Percentiles rank a stretch among this genome's conserved stretches.
Evolutionary conservation across 2,797 vertebrate species (phyloP).

Genomic region (Octomys mimax): DNA sequence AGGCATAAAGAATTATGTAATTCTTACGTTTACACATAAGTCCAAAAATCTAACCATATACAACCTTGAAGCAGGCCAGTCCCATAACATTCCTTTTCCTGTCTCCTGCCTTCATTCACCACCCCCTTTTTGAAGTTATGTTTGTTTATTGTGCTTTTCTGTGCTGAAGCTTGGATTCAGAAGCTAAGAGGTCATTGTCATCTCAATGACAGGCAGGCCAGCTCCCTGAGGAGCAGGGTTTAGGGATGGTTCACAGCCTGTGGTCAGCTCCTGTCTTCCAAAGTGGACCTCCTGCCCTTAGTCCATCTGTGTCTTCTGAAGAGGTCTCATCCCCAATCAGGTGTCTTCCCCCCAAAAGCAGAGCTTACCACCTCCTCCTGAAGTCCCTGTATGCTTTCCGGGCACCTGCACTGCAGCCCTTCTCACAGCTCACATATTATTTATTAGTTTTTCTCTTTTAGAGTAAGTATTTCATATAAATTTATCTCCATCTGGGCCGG

Average conservation of each 20-base stretch:
- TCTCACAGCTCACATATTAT: neutral
- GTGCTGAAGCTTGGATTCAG: neutral
- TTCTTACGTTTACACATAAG: too few species aligned
- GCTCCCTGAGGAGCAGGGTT: neutral
- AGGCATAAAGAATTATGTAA: too few species aligned
- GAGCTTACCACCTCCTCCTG: neutral
- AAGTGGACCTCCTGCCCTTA: neutral
- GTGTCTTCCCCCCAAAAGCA: too few species aligned
- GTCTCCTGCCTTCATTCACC: too few species aligned
- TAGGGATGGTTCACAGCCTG: rapidly evolving
- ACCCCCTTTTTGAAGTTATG: too few species aligned
- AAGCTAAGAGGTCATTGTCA: neutral
- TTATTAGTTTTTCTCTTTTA: neutral
- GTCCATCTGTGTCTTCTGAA: neutral
- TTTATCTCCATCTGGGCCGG: neutral
- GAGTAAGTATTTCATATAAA: neutral
- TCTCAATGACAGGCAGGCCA: neutral
- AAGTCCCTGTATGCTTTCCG: neutral
- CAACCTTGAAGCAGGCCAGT: too few species aligned
- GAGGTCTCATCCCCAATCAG: neutral
- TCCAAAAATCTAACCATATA: too few species aligned
- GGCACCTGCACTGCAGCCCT: rapidly evolving
- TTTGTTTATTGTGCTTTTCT: neutral
- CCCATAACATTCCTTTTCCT: too few species aligned
- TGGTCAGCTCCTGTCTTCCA: neutral